A percentile compares a stretch with the other conserved stretches of the same genome.
These are phyloP conservation scores for Harpalus rubripes DNA, from an alignment of 2,888 invertebrate genomes.

Conservation along the genomic window DNA sequence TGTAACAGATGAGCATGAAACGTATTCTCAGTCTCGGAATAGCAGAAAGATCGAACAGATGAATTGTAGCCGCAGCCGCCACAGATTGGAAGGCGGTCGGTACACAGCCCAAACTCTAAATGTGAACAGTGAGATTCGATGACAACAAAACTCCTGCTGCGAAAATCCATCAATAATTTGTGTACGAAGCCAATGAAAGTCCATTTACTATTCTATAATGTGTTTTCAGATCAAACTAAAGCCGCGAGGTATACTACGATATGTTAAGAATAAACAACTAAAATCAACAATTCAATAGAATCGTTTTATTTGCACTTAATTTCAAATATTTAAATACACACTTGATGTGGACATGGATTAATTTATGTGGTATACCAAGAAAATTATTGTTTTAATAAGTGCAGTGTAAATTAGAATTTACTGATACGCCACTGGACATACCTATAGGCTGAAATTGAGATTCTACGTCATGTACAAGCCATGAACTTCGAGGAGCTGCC, in stretches of 20 bases:
- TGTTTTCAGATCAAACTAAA: conserved; percentile 67
- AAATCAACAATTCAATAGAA: not conserved
- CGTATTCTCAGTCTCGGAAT: conserved; percentile 8
- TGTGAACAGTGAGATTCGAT: conserved; percentile 68
- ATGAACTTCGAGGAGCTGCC: too few relatives aligned
- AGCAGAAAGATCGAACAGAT: conserved; percentile 7
- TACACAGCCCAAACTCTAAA: conserved; percentile 31
- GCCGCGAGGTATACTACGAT: not conserved
- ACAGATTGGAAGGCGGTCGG: not conserved
- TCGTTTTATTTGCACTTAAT: not conserved
- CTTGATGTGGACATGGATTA: too few relatives aligned
- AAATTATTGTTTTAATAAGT: too few relatives aligned
- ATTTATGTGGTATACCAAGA: too few relatives aligned
- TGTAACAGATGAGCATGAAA: conserved; percentile 60
- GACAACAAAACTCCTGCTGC: conserved; percentile 70
- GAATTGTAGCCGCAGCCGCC: not conserved
- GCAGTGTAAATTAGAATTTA: too few relatives aligned
- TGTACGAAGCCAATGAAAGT: conserved; percentile 71
- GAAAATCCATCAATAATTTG: conserved; percentile 72
- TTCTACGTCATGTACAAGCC: too few relatives aligned
- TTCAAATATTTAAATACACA: too few relatives aligned
- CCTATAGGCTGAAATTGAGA: too few relatives aligned
- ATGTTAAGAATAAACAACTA: not conserved
- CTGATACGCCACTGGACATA: too few relatives aligned
- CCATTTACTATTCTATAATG: conserved; percentile 71